A percentile compares a stretch with the other conserved stretches of the same genome.
These are phyloP conservation scores for Galaxea fascicularis DNA, from an alignment of 92 coral and sea anemone species.

Conservation along the genomic window DNA sequence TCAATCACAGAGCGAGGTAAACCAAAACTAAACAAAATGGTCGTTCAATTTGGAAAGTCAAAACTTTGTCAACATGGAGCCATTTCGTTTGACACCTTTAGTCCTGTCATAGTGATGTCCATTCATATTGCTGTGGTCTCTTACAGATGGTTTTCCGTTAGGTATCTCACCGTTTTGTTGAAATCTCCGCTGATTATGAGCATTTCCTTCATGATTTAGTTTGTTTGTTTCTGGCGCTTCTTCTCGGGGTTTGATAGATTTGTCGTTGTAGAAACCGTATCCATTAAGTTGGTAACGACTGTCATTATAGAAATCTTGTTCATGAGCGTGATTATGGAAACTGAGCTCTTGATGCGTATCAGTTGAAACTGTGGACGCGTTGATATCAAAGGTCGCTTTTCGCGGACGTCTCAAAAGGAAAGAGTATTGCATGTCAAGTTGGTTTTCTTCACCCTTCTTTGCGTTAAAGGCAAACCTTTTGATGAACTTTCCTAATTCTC, in stretches of 20 bases:
- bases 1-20: too few species aligned
- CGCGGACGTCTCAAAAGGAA: conserved; percentile 21
- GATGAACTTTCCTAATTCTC: conserved; percentile 39
- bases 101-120: neutral
- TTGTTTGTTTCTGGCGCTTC: neutral
- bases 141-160: conserved; percentile 1
- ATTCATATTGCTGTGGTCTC: neutral
- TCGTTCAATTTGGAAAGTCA: neutral
- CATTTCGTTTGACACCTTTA: neutral
- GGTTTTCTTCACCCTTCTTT: conserved; percentile 42
- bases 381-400: conserved; percentile 5
- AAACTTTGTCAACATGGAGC: conserved; percentile 10
- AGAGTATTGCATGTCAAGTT: conserved; percentile 22
- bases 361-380: neutral
- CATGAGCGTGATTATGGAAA: conserved; percentile 16
- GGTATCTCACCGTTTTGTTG: neutral
- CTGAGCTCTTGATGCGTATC: conserved; percentile 15
- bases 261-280: neutral
- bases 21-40: too few species aligned
- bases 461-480: conserved; percentile 51
- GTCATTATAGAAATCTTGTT: neutral
- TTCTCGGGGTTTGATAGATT: neutral
- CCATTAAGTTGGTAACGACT: neutral
- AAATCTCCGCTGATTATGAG: neutral
- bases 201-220: neutral